Percentiles rank a stretch among this genome's conserved stretches.
These are phyloP conservation scores for Lasioglossum baleicum DNA, from an alignment of 1,140 invertebrate genomes.

Conservation along the genomic window DNA sequence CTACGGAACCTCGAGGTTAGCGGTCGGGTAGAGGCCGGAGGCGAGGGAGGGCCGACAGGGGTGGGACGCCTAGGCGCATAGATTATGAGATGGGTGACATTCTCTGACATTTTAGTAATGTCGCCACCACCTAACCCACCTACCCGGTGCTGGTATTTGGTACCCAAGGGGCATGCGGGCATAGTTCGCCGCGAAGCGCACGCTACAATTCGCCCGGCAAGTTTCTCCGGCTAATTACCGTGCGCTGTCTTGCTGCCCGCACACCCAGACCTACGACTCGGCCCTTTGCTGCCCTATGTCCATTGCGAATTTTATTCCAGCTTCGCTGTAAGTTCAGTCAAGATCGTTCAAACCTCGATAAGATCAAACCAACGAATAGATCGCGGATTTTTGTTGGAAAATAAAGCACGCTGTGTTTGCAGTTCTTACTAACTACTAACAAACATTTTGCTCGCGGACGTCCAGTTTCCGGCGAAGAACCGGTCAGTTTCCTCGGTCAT, in stretches of 20 bases:
- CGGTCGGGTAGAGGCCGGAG: slow-evolving; percentile 25
- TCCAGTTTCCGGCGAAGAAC: no score
- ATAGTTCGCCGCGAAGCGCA: slow-evolving; percentile 58
- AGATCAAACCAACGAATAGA: no score
- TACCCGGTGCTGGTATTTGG: slow-evolving; percentile 65
- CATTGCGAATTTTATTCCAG: slow-evolving; percentile 8
- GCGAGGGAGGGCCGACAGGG: slow-evolving; percentile 41
- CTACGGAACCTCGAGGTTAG: slow-evolving; percentile 52
- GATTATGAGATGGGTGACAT: slow-evolving; percentile 75
- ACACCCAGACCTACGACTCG: background rate
- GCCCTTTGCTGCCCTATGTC: no score
- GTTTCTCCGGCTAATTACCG: slow-evolving; percentile 64
- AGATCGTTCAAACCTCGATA: no score
- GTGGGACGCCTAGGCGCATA: slow-evolving; percentile 58
- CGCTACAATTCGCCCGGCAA: slow-evolving; percentile 63
- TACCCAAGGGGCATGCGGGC: slow-evolving; percentile 67
- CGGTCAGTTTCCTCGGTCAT: background rate
- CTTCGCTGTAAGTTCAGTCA: background rate
- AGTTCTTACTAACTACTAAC: no score
- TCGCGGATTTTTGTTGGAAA: no score
- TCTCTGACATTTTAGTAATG: slow-evolving; percentile 78
- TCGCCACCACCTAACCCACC: slow-evolving; percentile 64
- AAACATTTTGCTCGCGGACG: no score
- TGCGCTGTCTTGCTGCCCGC: slow-evolving; percentile 57
- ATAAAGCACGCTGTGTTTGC: no score